A percentile compares a stretch with the other conserved stretches of the same genome.
phyloP scores from a whole-genome alignment of 1,140 invertebrate species.

The Plodia interpunctella region DNA sequence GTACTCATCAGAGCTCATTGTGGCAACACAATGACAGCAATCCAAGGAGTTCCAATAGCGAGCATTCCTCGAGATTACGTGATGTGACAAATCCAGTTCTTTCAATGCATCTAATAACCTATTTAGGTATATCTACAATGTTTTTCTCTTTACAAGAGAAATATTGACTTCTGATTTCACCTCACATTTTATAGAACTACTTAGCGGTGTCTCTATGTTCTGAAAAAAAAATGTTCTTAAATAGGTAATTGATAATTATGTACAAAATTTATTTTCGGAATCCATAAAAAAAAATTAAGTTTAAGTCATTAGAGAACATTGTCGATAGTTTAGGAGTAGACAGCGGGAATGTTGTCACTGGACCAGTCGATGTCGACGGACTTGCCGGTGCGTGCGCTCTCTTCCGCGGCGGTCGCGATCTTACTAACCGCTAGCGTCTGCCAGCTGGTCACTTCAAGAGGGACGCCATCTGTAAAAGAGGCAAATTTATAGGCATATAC shows the following conservation, averaged over 20 bases:
- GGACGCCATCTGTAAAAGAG: conserved; percentile 52
- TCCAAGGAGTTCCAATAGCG: conserved; percentile 14
- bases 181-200: not conserved
- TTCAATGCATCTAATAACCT: too few species aligned
- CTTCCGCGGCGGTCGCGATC: conserved; percentile 78
- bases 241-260: conserved; percentile 1
- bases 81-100: conserved; percentile 14
- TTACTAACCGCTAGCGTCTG: conserved; percentile 78
- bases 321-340: conserved; percentile 29
- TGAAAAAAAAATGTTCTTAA: conserved; percentile 13
- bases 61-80: conserved; percentile 35
- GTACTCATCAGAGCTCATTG: conserved; percentile 39
- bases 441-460: conserved; percentile 60
- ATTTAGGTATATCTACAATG: too few species aligned
- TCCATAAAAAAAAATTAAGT: not conserved
- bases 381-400: conserved; percentile 75
- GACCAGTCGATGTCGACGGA: conserved; percentile 69
- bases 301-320: not conserved
- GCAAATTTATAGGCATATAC: not conserved
- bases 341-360: conserved; percentile 45
- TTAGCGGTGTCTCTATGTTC: too few species aligned
- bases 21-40: conserved; percentile 38
- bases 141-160: too few species aligned
- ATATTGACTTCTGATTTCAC: too few species aligned
- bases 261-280: not conserved